phyloP scores from a whole-genome alignment of 2,888 invertebrate species.

The Volucella zonaria region DNA sequence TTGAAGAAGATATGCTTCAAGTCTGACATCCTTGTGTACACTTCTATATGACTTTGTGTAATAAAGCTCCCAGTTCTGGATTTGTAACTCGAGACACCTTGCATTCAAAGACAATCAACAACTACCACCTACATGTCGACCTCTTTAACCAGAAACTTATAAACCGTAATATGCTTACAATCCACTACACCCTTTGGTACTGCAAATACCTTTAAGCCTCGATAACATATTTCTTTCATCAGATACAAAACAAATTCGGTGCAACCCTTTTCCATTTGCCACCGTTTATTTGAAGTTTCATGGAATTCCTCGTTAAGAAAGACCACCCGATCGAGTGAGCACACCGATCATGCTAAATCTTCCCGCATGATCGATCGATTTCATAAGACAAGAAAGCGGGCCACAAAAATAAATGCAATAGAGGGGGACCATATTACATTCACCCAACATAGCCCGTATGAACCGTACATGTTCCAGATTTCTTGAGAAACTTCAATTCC shows the following conservation, averaged over 20 bases:
- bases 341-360: constrained; percentile 63
- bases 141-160: constrained; percentile 5
- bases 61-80: no score
- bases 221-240: constrained; percentile 29
- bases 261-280: constrained; percentile 38
- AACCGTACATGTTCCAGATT: constrained; percentile 5
- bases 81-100: no score
- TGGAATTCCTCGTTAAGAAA: constrained; percentile 15
- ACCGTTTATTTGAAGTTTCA: constrained; percentile 15
- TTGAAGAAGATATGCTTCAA: no score
- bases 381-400: constrained; percentile 39
- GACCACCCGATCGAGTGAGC: constrained; percentile 62
- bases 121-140: not conserved
- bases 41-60: no score
- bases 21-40: no score
- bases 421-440: constrained; percentile 38
- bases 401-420: constrained; percentile 9
- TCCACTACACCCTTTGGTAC: not conserved
- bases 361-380: constrained; percentile 72
- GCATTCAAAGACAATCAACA: not conserved
- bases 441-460: not conserved
- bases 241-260: constrained; percentile 17
- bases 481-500: constrained; percentile 27
- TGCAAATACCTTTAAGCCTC: constrained; percentile 3
- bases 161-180: constrained; percentile 5